phyloP scores from a whole-genome alignment of 2,888 invertebrate genomes.

The Drepana falcataria region DNA sequence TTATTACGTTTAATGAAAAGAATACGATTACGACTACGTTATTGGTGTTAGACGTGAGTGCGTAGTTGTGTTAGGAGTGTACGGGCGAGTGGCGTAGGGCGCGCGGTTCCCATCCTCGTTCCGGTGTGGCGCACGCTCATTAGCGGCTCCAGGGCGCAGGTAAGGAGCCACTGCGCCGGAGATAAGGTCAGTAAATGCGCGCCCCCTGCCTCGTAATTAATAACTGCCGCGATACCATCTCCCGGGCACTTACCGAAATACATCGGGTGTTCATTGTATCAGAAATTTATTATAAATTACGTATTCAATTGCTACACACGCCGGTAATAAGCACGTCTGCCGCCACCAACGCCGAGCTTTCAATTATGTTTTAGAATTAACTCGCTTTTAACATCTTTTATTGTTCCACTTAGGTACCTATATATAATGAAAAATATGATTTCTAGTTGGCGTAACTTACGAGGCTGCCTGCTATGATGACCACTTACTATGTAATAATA shows the following conservation, averaged over 20 bases:
- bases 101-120: slow-evolving; percentile 49
- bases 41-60: too few relatives aligned
- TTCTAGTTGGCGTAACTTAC: not conserved
- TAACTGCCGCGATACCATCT: slow-evolving; percentile 60
- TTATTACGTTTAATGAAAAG: too few relatives aligned
- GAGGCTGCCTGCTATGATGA: not conserved
- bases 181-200: slow-evolving; percentile 74
- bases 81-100: slow-evolving; percentile 13
- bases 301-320: slow-evolving; percentile 43
- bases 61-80: not conserved
- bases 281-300: slow-evolving; percentile 42
- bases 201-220: slow-evolving; percentile 63
- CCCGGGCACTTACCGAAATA: slow-evolving; percentile 58
- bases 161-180: slow-evolving; percentile 59
- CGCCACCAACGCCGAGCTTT: slow-evolving; percentile 1
- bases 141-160: slow-evolving; percentile 32
- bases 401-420: not conserved
- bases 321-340: slow-evolving; percentile 32
- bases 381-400: not conserved
- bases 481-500: not conserved
- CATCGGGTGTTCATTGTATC: slow-evolving; percentile 41
- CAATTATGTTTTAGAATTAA: not conserved
- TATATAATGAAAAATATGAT: not conserved
- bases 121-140: slow-evolving; percentile 56
- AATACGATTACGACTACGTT: too few relatives aligned